Evolutionary conservation across 2,797 vertebrate genomes (phyloP).

Genomic region (Fundulus diaphanus): DNA sequence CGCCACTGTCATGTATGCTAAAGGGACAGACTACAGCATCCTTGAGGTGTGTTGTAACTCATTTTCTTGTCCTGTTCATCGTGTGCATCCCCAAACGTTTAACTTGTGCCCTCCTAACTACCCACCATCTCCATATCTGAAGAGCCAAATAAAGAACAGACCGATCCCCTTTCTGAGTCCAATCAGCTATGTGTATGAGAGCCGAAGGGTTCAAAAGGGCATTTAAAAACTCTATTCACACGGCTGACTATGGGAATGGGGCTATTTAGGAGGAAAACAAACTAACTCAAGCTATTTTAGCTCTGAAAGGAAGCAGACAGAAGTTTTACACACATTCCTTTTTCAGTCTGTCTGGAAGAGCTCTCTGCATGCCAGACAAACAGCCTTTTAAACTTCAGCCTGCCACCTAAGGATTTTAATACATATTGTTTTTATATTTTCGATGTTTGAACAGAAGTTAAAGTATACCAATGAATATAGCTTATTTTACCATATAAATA

Average conservation of each 20-base stretch:
- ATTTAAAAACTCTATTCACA: conserved; percentile 61
- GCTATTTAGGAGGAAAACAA: conserved; percentile 54
- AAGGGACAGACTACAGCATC: conserved; percentile 98
- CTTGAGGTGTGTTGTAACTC: conserved; percentile 85
- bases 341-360: conserved; percentile 49
- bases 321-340: conserved; percentile 78
- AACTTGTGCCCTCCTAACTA: conserved; percentile 16
- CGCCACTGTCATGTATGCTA: conserved; percentile 95
- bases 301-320: conserved; percentile 68
- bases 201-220: conserved; percentile 53
- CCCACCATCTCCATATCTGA: conserved; percentile 47
- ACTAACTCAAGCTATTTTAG: conserved; percentile 71
- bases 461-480: conserved; percentile 8
- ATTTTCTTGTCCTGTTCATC: neutral
- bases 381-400: conserved; percentile 34
- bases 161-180: conserved; percentile 18
- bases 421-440: conserved; percentile 15
- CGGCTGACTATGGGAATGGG: conserved; percentile 68
- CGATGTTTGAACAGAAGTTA: conserved; percentile 14
- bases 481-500: neutral
- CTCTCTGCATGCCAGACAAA: conserved; percentile 50
- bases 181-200: conserved; percentile 13
- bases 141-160: conserved; percentile 39
- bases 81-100: no score
- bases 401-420: conserved; percentile 29